phyloP scores from a whole-genome alignment of 1,140 invertebrate genomes.

The Drosophila nigrodunni region DNA sequence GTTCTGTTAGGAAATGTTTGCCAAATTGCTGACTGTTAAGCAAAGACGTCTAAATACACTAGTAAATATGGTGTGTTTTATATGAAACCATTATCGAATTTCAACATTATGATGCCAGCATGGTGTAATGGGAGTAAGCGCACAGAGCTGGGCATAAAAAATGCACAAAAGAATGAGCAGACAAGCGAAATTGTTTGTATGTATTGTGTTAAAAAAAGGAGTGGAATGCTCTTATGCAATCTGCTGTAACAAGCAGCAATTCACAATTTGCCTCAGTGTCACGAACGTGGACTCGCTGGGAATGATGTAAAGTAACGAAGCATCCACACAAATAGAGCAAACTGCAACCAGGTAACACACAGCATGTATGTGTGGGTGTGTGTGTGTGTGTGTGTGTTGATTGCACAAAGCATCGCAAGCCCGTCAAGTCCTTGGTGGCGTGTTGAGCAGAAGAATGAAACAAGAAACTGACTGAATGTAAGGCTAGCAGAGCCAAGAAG shows the following conservation, averaged over 20 bases:
- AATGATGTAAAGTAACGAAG: constrained; percentile 60
- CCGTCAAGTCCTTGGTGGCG: constrained; percentile 78
- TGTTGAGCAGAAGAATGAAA: constrained; percentile 70
- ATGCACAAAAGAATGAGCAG: constrained; percentile 23
- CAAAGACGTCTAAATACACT: constrained; percentile 28
- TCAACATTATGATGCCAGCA: constrained; percentile 5
- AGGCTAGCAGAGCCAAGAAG: constrained; percentile 22
- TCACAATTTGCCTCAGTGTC: constrained; percentile 38
- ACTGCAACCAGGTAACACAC: constrained; percentile 9
- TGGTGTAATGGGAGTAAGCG: constrained; percentile 23
- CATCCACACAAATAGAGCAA: constrained; percentile 45
- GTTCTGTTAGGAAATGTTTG: constrained; percentile 44
- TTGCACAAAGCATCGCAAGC: constrained; percentile 72
- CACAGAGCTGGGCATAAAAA: constrained; percentile 42
- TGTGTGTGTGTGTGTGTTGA: constrained; percentile 49
- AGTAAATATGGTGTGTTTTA: constrained; percentile 7
- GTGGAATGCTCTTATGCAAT: constrained; percentile 45
- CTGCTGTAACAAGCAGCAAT: constrained; percentile 62
- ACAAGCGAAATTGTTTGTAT: constrained; percentile 35
- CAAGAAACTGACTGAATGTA: constrained; percentile 49
- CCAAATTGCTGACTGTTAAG: not conserved
- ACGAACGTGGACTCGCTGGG: constrained; percentile 30
- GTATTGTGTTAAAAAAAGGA: constrained; percentile 7
- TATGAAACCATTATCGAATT: constrained; percentile 28
- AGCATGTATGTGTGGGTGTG: not conserved